Evolutionary conservation across 2,888 invertebrate species (phyloP).

Genomic region (Lathronympha strigana): DNA sequence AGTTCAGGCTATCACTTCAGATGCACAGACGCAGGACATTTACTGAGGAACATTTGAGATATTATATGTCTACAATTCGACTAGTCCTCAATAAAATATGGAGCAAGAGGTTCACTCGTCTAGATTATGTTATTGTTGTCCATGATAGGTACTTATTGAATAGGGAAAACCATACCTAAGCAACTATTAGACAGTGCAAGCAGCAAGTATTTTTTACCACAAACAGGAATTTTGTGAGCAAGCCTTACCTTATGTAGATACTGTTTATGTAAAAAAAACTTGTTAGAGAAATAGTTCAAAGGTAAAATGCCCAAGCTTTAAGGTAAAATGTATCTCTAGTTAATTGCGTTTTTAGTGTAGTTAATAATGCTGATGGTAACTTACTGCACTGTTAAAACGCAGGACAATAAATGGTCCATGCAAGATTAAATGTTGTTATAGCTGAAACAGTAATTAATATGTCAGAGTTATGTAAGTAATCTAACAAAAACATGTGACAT

Average conservation of each 20-base stretch:
- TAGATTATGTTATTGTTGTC: too few species aligned
- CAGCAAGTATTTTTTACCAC: too few species aligned
- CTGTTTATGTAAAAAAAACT: background rate
- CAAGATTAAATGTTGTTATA: slow-evolving; percentile 5
- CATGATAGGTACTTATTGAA: too few species aligned
- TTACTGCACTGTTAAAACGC: slow-evolving; percentile 7
- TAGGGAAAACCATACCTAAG: too few species aligned
- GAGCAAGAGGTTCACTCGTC: too few species aligned
- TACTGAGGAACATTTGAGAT: too few species aligned
- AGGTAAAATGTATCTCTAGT: background rate
- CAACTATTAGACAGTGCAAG: too few species aligned
- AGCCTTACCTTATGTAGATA: background rate
- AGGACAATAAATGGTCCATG: background rate
- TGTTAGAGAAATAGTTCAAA: background rate
- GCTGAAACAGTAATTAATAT: slow-evolving; percentile 12
- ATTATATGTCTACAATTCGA: too few species aligned
- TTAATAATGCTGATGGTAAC: slow-evolving; percentile 21
- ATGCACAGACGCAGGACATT: too few species aligned
- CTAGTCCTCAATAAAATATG: too few species aligned
- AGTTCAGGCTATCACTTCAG: too few species aligned
- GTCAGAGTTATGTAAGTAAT: slow-evolving; percentile 1
- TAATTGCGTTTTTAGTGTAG: background rate
- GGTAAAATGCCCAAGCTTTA: background rate
- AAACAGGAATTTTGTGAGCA: background rate
- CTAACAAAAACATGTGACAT: slow-evolving; percentile 6